Evolutionary conservation across 2,113 vertebrate species (phyloP).

Genomic region (Oreochromis aureus): DNA sequence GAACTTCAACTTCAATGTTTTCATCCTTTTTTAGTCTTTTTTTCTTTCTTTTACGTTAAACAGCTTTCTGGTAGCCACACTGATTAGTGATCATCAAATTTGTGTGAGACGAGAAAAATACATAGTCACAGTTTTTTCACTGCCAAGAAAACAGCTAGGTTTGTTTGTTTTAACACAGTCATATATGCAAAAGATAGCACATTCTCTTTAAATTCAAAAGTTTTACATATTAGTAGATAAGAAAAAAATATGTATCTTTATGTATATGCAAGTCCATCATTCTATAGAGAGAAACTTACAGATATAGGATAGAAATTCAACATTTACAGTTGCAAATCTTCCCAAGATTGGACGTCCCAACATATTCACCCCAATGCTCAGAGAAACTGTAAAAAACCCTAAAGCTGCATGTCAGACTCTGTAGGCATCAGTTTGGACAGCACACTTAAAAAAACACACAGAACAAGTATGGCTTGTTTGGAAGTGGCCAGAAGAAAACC

Average conservation of each 20-base stretch:
- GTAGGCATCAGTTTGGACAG: background rate
- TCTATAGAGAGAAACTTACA: background rate
- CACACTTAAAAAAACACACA: background rate
- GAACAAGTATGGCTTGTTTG: background rate
- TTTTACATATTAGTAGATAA: background rate
- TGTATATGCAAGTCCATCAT: background rate
- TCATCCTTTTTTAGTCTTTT: background rate
- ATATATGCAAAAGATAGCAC: background rate
- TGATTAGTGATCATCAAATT: background rate
- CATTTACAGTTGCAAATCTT: background rate
- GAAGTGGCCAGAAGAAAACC: background rate
- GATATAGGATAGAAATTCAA: background rate
- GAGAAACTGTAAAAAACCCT: background rate
- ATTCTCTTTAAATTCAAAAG: background rate
- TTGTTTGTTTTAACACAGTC: background rate
- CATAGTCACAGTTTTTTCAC: background rate
- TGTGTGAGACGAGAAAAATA: background rate
- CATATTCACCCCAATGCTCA: background rate
- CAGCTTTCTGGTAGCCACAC: background rate
- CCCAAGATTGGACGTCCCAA: rapidly evolving
- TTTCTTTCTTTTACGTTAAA: background rate
- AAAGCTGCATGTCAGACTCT: background rate
- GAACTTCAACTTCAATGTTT: background rate
- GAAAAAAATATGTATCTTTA: background rate
- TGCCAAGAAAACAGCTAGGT: background rate